Conservation (phyloP, 2,113 vertebrate species). For the Spheniscus mendiculus region DNA sequence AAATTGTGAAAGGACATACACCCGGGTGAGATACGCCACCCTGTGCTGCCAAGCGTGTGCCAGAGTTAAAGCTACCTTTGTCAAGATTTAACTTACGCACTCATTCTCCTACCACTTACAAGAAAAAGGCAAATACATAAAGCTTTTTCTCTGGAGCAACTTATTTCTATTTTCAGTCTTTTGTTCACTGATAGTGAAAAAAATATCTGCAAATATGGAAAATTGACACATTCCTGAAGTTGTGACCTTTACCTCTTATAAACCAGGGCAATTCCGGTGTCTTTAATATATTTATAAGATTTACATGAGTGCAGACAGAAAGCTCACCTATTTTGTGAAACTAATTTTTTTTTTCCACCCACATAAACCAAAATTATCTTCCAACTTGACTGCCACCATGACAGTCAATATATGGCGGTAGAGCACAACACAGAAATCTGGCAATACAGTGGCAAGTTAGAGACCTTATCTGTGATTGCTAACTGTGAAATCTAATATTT, state of each 20-base stretch:
- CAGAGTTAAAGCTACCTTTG: background rate
- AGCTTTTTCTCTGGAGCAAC: background rate
- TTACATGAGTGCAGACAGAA: background rate
- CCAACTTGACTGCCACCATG: background rate
- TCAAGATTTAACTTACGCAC: rapidly evolving
- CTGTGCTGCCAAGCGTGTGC: background rate
- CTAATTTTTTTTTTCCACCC: background rate
- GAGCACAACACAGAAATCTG: background rate
- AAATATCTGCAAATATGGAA: background rate
- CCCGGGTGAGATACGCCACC: background rate
- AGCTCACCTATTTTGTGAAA: background rate
- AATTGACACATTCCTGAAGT: background rate
- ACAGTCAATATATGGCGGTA: rapidly evolving
- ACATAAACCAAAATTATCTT: background rate
- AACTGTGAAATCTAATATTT: rapidly evolving
- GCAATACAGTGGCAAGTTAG: background rate
- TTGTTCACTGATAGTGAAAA: background rate
- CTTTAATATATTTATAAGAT: too few species aligned
- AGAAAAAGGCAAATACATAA: background rate
- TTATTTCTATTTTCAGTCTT: background rate
- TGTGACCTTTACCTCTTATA: too few species aligned
- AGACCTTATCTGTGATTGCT: background rate
- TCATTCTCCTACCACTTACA: too few species aligned
- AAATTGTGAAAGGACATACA: rapidly evolving
- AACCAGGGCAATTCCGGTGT: too few species aligned